Conservation (phyloP, 2,888 invertebrate genomes). For the Melinaea marsaeus region DNA sequence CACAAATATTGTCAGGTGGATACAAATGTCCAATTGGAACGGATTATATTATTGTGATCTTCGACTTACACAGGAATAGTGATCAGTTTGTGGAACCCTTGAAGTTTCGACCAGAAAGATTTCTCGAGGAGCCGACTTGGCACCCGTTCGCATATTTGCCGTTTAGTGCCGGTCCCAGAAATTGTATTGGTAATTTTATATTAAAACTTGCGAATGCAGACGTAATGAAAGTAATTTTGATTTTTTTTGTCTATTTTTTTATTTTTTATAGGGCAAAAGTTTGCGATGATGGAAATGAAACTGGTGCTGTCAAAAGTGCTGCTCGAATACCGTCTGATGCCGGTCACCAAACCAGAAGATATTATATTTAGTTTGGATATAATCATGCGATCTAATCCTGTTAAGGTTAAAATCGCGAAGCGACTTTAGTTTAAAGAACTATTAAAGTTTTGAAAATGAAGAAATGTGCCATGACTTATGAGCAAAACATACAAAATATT, state of each 20-base stretch:
- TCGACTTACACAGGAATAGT: conserved; percentile 80
- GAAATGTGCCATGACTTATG: no score
- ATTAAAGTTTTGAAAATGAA: no score
- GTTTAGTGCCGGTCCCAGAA: conserved; percentile 83
- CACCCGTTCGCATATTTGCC: conserved; percentile 82
- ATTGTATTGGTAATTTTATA: conserved; percentile 79
- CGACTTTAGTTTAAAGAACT: conserved; percentile 15
- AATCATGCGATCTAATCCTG: conserved; percentile 57
- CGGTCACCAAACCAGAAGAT: conserved; percentile 67
- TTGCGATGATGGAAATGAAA: conserved; percentile 80
- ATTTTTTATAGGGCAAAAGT: conserved; percentile 76
- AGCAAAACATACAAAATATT: no score
- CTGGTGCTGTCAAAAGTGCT: conserved; percentile 70
- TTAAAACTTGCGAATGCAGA: no score
- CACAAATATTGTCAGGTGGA: conserved; percentile 64
- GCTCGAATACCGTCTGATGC: conserved; percentile 63
- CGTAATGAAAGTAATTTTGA: background rate
- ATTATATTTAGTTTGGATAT: conserved; percentile 56
- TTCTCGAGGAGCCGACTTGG: conserved; percentile 74
- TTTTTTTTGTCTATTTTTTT: background rate
- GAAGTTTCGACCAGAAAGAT: conserved; percentile 83
- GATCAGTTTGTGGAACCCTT: conserved; percentile 81
- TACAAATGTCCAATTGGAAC: conserved; percentile 66
- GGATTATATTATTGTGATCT: conserved; percentile 77
- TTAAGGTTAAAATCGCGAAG: conserved; percentile 57